Conservation (phyloP, 2,113 vertebrate genomes). For the Collichthys lucidus region DNA sequence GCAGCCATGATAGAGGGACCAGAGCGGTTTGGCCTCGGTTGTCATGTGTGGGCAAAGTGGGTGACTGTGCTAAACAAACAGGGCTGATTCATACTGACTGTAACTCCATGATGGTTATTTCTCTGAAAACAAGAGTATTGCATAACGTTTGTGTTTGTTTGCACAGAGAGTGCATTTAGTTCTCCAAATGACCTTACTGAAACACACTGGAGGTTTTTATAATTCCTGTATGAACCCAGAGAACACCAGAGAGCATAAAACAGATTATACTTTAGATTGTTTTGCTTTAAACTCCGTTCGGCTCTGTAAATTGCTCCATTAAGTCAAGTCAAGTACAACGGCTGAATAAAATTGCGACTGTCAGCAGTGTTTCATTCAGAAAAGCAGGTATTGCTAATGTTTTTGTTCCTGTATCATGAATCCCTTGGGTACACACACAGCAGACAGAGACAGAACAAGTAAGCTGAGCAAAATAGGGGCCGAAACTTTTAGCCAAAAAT, state of each 20-base stretch:
- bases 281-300: neutral
- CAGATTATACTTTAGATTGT: neutral
- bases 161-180: neutral
- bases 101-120: conserved; percentile 1
- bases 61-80: conserved; percentile 26
- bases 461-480: conserved; percentile 36
- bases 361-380: neutral
- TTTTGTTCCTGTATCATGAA: conserved; percentile 8
- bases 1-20: conserved; percentile 32
- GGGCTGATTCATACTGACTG: neutral
- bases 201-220: neutral
- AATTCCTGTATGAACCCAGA: neutral
- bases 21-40: conserved; percentile 18
- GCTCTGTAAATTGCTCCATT: neutral
- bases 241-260: neutral
- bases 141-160: conserved; percentile 10
- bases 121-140: conserved; percentile 4
- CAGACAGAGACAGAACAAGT: conserved; percentile 26
- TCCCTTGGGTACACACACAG: neutral
- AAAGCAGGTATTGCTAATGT: neutral
- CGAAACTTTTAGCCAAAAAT: conserved; percentile 18
- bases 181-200: neutral
- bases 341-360: neutral
- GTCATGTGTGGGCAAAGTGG: conserved; percentile 41
- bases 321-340: neutral